phyloP scores from a whole-genome alignment of 2,113 vertebrate species.

The Pampusana beccarii region DNA sequence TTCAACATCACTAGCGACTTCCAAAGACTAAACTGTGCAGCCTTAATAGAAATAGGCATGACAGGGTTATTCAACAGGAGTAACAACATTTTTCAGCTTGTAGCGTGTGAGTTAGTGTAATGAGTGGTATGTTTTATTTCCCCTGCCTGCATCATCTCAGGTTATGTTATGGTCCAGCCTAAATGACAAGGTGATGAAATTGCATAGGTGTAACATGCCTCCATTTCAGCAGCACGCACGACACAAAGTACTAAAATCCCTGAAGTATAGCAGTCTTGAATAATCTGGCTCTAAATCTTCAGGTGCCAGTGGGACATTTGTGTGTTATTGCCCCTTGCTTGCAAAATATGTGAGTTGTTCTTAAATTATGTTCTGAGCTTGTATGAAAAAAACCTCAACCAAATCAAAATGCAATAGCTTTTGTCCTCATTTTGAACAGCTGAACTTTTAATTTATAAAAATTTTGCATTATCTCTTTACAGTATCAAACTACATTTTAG shows the following conservation, averaged over 20 bases:
- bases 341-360: neutral
- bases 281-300: slow-evolving; percentile 13
- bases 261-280: neutral
- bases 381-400: neutral
- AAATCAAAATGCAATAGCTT: neutral
- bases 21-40: neutral
- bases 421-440: neutral
- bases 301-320: neutral
- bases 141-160: slow-evolving; percentile 32
- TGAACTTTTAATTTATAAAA: neutral
- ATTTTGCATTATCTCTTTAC: neutral
- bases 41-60: neutral
- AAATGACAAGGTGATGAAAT: slow-evolving; percentile 62
- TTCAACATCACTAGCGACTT: neutral
- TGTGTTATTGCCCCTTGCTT: neutral
- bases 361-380: neutral
- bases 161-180: slow-evolving; percentile 12
- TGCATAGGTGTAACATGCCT: slow-evolving; percentile 18
- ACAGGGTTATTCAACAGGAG: slow-evolving; percentile 11
- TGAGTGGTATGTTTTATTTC: slow-evolving; percentile 29
- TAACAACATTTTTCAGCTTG: slow-evolving; percentile 1
- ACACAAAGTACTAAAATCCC: slow-evolving; percentile 42
- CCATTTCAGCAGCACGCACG: slow-evolving; percentile 21
- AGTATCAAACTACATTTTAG: neutral
- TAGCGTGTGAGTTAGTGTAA: neutral